Evolutionary conservation across 1,140 invertebrate genomes (phyloP).

Genomic region (Oreohelix idahoensis): DNA sequence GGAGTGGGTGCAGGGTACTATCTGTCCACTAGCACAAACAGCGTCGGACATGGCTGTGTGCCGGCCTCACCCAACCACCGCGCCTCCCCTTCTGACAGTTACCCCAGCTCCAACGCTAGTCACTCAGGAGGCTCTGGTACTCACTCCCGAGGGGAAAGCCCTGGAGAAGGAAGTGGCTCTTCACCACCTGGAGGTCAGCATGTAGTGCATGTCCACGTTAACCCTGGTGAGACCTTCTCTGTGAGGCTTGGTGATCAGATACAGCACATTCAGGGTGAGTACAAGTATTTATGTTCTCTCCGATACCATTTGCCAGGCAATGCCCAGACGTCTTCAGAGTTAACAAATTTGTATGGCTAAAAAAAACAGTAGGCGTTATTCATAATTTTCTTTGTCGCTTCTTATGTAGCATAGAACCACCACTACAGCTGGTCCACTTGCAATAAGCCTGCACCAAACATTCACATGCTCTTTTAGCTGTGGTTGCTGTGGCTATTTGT

Average conservation of each 20-base stretch:
- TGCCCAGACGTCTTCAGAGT: too few species aligned
- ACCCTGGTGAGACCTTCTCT: slow-evolving; percentile 81
- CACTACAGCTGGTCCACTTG: too few species aligned
- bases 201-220: slow-evolving; percentile 81
- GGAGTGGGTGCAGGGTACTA: background rate
- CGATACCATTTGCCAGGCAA: too few species aligned
- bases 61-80: slow-evolving; percentile 7
- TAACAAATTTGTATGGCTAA: too few species aligned
- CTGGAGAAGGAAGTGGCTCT: slow-evolving; percentile 21
- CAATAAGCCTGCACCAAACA: too few species aligned
- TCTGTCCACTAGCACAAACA: slow-evolving; percentile 1
- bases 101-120: slow-evolving; percentile 23
- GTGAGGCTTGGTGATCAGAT: slow-evolving; percentile 80
- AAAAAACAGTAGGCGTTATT: too few species aligned
- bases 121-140: slow-evolving; percentile 18
- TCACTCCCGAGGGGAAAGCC: slow-evolving; percentile 27
- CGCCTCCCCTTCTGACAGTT: slow-evolving; percentile 22
- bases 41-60: background rate
- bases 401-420: too few species aligned
- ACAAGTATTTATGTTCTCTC: too few species aligned
- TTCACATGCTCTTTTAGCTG: too few species aligned
- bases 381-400: too few species aligned
- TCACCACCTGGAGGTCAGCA: slow-evolving; percentile 67
- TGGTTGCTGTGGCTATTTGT: too few species aligned
- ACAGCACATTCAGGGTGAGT: slow-evolving; percentile 76